Percentiles rank a stretch among this genome's conserved stretches.
Evolutionary conservation across 2,113 vertebrate species (phyloP).

Genomic region (Euleptes europaea): DNA sequence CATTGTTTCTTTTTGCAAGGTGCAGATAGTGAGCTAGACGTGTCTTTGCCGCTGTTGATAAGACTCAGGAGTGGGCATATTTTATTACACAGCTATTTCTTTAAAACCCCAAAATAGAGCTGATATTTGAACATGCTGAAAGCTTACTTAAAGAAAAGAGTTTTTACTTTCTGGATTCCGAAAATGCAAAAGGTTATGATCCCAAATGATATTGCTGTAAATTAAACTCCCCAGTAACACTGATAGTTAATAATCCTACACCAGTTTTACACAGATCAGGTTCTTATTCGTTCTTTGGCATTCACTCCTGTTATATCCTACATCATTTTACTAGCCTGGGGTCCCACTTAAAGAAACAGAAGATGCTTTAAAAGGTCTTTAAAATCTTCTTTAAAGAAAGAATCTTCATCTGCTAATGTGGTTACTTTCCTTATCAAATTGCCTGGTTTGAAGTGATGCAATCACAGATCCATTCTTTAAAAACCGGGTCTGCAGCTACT

Average conservation of each 20-base stretch:
- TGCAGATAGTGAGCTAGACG: constrained; percentile 75
- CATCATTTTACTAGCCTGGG: background rate
- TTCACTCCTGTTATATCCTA: constrained; percentile 3
- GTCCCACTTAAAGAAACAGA: background rate
- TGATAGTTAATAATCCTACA: background rate
- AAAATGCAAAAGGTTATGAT: constrained; percentile 19
- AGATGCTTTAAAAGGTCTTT: background rate
- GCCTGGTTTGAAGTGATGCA: too few species aligned
- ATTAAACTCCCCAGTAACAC: background rate
- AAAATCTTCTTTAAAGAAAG: background rate
- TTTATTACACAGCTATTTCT: constrained; percentile 59
- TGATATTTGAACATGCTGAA: constrained; percentile 19
- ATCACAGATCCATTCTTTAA: background rate
- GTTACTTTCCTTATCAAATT: background rate
- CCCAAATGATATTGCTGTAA: constrained; percentile 1
- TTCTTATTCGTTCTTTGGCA: background rate
- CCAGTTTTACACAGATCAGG: background rate
- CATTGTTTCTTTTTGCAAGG: constrained; percentile 73
- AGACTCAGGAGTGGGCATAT: constrained; percentile 72
- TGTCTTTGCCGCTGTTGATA: constrained; percentile 76
- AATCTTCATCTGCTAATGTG: background rate
- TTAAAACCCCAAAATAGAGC: constrained; percentile 54
- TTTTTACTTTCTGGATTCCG: background rate
- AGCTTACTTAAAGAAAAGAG: constrained; percentile 29
- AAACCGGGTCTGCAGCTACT: too few species aligned